Base-by-base conservation (phyloP, 2,888 invertebrate species). In the Agriopis marginaria region DNA sequence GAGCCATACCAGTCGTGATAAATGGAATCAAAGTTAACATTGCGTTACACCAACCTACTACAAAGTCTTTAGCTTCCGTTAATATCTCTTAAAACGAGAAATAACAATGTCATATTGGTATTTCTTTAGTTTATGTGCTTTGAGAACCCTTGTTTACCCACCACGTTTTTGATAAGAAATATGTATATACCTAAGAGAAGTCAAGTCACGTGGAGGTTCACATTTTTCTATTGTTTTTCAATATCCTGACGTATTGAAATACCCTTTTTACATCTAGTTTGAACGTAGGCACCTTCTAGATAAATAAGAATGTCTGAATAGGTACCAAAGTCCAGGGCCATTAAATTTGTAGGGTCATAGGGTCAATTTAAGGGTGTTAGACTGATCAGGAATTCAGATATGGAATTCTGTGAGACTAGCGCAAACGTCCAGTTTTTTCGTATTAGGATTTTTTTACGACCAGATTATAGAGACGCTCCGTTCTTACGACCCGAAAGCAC, bases 191-290 rank as follows among this genome's bases (percentile, higher is more conserved):
- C 7, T 17, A 66, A 68, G 64, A 50, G 63, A 65, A 51, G 58
- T 55, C 49, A 5, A 66, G 71, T 84, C 88, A 87, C 87, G 87
- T 86, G 81, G 73, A 76, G 14, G 53, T n/a, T 75, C 83, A 82
- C 82, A 81, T 81, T 83, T 76, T 70, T 70, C 59, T 50, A 47
- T 39, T 64, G 50, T 47, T 63, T 51, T 64, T 51, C 66, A 66
- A 64, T 68, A 51, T 49, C 50, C 59, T 61, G 53, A 66, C 55
- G 53, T 44, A 53, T 7, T 10, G 12, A 42, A 39, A 12, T 12
- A 11, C 7, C 40, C 2, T 8, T 62, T 51, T 11, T 11, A 40
- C 32, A 17, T 14, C n/a, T 40, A 51, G 4, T 17, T 50, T 51
- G 32, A 49, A 60, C 14, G 23, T 47, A 53, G 23, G 3, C 6